Evolutionary conservation across 1,140 invertebrate genomes (phyloP).

Genomic region (Dinoponera quadriceps): DNA sequence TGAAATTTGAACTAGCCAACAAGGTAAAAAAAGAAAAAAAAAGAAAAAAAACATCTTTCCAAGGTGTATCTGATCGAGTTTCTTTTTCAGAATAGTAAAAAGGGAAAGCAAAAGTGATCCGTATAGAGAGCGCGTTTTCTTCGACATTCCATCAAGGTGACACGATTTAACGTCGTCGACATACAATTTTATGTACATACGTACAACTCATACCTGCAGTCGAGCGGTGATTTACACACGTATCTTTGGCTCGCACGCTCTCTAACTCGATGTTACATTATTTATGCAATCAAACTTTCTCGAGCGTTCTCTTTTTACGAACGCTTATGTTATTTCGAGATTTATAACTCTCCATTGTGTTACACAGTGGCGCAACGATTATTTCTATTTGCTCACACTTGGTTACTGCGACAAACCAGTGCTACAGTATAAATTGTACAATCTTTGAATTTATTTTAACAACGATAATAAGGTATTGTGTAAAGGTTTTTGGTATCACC

Average conservation of each 20-base stretch:
- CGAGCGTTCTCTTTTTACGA: constrained; percentile 52
- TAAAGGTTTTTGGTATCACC: constrained; percentile 23
- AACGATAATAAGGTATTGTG: not conserved
- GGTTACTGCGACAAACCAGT: constrained; percentile 14
- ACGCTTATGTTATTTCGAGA: constrained; percentile 31
- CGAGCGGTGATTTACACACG: constrained; percentile 49
- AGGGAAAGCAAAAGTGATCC: constrained; percentile 80
- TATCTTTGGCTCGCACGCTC: constrained; percentile 71
- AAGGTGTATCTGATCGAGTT: constrained; percentile 28
- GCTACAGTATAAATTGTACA: constrained; percentile 22
- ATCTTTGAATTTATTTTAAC: constrained; percentile 26
- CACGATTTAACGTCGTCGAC: constrained; percentile 75
- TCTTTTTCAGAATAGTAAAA: constrained; percentile 82
- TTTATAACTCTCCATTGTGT: constrained; percentile 11
- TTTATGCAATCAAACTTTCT: constrained; percentile 78
- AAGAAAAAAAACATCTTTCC: not conserved
- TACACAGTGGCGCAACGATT: constrained; percentile 22
- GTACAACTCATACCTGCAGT: constrained; percentile 25
- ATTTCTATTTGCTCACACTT: constrained; percentile 45
- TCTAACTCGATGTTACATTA: constrained; percentile 77
- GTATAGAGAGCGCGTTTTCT: constrained; percentile 70
- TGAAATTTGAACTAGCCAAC: constrained; percentile 86
- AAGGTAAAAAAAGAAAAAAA: constrained; percentile 80
- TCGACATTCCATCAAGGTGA: constrained; percentile 80
- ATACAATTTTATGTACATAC: constrained; percentile 81